Percentiles rank a stretch among this genome's conserved stretches.
Evolutionary conservation across 2,797 vertebrate genomes (phyloP).

Genomic region (Avahi laniger): DNA sequence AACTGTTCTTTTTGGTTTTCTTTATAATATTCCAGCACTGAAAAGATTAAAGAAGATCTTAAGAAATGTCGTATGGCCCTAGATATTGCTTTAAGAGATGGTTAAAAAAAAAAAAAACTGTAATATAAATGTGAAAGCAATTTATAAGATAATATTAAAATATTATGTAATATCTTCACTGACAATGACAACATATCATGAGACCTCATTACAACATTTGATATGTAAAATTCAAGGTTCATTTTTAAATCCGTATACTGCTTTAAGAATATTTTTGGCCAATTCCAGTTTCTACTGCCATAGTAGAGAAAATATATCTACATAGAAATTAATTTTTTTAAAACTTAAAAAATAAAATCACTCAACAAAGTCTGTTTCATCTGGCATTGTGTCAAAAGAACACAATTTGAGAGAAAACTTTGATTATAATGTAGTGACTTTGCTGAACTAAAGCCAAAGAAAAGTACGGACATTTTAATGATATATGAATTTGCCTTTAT

Average conservation of each 20-base stretch:
- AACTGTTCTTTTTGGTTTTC: neutral
- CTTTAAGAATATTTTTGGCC: neutral
- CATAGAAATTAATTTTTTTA: neutral
- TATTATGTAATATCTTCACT: neutral
- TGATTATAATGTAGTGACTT: neutral
- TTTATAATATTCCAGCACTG: neutral
- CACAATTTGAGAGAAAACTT: neutral
- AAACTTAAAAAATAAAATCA: neutral
- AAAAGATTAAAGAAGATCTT: conserved; percentile 34
- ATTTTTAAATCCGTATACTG: neutral
- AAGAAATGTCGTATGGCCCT: neutral
- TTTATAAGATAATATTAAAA: neutral
- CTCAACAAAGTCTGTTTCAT: neutral
- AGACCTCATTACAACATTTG: neutral
- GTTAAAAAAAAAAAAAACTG: neutral
- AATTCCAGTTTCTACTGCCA: neutral
- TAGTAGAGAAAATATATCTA: neutral
- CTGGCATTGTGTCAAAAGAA: neutral
- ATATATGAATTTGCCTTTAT: neutral
- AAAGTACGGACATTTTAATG: neutral
- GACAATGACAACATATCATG: neutral
- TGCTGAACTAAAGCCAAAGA: neutral
- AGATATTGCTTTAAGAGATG: neutral
- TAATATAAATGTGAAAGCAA: neutral
- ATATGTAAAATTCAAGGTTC: neutral